Evolutionary conservation across 35 echinoderm and acorn worm genomes (phyloP).

Genomic region (Ophioderma brevispina): DNA sequence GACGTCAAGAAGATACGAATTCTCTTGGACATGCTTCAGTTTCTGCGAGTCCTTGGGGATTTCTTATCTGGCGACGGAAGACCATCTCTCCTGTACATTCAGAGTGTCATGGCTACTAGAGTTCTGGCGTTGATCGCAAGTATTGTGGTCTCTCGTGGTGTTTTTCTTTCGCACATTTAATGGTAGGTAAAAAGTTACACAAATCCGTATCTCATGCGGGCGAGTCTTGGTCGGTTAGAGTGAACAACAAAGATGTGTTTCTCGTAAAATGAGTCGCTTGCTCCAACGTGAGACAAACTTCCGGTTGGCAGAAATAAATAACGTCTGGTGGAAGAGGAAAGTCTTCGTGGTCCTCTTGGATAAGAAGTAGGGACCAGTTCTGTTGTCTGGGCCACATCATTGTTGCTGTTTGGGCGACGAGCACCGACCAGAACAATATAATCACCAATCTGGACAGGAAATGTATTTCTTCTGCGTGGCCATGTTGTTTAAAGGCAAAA

Average conservation of each 20-base stretch:
- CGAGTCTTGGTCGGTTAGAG: slow-evolving; percentile 93
- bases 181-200: slow-evolving; percentile 95
- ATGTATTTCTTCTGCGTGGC: slow-evolving; percentile 42
- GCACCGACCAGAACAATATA: slow-evolving; percentile 92
- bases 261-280: slow-evolving; percentile 74
- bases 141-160: slow-evolving; percentile 49
- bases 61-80: neutral
- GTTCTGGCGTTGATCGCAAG: slow-evolving; percentile 66
- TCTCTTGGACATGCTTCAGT: slow-evolving; percentile 80
- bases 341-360: slow-evolving; percentile 82
- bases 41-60: slow-evolving; percentile 81
- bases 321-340: slow-evolving; percentile 90
- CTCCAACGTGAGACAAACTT: slow-evolving; percentile 84
- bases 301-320: slow-evolving; percentile 93
- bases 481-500: no score
- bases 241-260: slow-evolving; percentile 96
- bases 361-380: slow-evolving; percentile 82
- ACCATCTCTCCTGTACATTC: slow-evolving; percentile 61
- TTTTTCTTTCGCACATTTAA: slow-evolving; percentile 80
- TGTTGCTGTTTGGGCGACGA: slow-evolving; percentile 82
- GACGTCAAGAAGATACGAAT: slow-evolving; percentile 94
- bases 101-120: slow-evolving; percentile 93
- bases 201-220: slow-evolving; percentile 80
- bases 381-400: slow-evolving; percentile 93
- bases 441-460: slow-evolving; percentile 91